A percentile compares a stretch with the other conserved stretches of the same genome.
Evolutionary conservation across 2,888 invertebrate genomes (phyloP).

Genomic region (Phania funesta): DNA sequence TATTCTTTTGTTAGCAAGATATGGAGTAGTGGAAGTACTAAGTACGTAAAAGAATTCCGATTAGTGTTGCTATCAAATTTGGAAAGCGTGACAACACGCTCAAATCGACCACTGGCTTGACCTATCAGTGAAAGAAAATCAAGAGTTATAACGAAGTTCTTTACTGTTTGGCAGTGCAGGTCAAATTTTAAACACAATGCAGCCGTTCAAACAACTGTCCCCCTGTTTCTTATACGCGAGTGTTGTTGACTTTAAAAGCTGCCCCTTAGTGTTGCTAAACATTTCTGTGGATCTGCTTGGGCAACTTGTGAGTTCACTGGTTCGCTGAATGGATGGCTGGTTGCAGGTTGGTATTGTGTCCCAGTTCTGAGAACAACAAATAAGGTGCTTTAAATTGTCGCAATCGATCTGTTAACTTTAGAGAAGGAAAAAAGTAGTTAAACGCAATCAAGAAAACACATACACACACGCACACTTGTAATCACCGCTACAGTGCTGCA

Average conservation of each 20-base stretch:
- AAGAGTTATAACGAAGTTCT: too few species aligned
- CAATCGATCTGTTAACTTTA: conserved; percentile 59
- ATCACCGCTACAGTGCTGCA: neutral
- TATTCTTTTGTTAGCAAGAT: too few species aligned
- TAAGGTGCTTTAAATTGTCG: conserved; percentile 53
- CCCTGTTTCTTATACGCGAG: too few species aligned
- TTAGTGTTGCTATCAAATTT: too few species aligned
- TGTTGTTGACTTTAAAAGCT: neutral
- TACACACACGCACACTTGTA: neutral
- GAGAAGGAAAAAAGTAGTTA: conserved; percentile 42
- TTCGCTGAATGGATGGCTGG: neutral
- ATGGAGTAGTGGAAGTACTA: too few species aligned
- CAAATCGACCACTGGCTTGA: too few species aligned
- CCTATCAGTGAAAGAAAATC: too few species aligned
- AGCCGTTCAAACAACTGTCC: neutral
- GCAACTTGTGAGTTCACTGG: neutral
- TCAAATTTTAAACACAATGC: neutral
- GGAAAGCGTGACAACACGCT: too few species aligned
- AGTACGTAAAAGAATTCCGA: too few species aligned
- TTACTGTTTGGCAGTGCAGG: too few species aligned
- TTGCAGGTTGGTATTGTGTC: neutral
- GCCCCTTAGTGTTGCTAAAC: neutral
- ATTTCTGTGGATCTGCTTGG: neutral
- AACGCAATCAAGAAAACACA: too few species aligned
- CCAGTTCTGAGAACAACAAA: conserved; percentile 17